Conservation (phyloP, 2,888 invertebrate species). For the Cyclophora punctaria region DNA sequence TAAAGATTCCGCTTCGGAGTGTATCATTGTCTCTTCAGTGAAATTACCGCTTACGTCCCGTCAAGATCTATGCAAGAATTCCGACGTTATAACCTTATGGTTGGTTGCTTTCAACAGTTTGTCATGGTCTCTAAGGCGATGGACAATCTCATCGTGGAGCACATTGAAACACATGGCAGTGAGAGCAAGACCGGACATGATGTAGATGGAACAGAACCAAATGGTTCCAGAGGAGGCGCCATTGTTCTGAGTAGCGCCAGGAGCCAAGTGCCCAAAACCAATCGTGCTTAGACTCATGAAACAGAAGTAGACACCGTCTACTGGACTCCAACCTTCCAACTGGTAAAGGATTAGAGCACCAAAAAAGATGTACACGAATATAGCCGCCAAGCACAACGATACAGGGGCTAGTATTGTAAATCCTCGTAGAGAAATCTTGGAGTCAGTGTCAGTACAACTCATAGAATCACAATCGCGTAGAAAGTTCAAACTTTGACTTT, state of each 20-base stretch:
- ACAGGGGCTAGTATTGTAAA: conserved; percentile 92
- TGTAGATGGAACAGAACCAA: conserved; percentile 93
- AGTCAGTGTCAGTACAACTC: conserved; percentile 81
- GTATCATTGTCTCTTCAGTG: conserved; percentile 58
- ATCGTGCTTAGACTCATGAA: conserved; percentile 96
- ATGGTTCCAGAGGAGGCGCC: conserved; percentile 79
- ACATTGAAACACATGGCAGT: conserved; percentile 95
- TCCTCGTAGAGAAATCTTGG: conserved; percentile 80
- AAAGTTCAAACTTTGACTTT: conserved; percentile 56
- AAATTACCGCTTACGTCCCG: conserved; percentile 61
- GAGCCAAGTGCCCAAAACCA: conserved; percentile 91
- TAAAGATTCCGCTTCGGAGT: conserved; percentile 60
- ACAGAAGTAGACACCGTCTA: conserved; percentile 95
- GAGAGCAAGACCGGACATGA: conserved; percentile 90
- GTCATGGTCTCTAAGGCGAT: conserved; percentile 80
- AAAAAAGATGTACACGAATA: conserved; percentile 92
- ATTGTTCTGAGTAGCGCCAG: conserved; percentile 76
- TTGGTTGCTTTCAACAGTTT: conserved; percentile 51
- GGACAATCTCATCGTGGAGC: conserved; percentile 90
- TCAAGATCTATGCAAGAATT: conserved; percentile 66
- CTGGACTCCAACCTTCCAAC: conserved; percentile 93
- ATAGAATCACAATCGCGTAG: conserved; percentile 69
- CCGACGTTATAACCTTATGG: conserved; percentile 60
- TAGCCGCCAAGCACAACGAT: conserved; percentile 88
- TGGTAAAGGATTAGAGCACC: conserved; percentile 92